Evolutionary conservation across 2,113 vertebrate species (phyloP).

Genomic region (Carassius auratus): DNA sequence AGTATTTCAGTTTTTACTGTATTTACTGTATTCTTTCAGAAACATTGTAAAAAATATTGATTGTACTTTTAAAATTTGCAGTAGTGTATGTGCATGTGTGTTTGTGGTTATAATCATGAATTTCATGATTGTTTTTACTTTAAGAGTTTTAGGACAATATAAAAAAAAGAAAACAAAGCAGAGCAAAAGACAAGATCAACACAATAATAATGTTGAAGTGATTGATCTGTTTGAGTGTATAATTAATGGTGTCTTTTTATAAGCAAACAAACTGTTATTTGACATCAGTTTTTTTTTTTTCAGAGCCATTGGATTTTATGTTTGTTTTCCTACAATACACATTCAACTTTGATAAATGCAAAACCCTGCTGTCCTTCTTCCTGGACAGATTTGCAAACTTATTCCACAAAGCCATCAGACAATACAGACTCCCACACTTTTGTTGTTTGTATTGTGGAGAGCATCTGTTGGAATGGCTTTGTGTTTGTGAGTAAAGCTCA

Average conservation of each 20-base stretch:
- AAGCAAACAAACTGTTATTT: background rate
- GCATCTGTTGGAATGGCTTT: background rate
- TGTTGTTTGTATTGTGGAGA: background rate
- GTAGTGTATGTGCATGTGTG: background rate
- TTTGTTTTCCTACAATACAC: background rate
- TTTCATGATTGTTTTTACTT: too few relatives aligned
- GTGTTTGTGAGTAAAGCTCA: conserved; percentile 3
- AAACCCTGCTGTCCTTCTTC: background rate
- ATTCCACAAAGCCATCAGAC: background rate
- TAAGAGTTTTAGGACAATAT: too few relatives aligned
- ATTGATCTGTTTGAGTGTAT: background rate
- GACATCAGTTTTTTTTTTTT: background rate
- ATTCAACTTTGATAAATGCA: background rate
- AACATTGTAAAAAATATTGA: too few relatives aligned
- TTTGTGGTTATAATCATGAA: background rate
- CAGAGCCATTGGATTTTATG: background rate
- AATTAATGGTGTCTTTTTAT: background rate
- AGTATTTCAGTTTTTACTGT: background rate
- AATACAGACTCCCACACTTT: background rate
- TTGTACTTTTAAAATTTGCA: background rate
- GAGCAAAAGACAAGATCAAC: too few relatives aligned
- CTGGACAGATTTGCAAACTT: background rate
- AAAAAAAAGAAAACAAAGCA: too few relatives aligned
- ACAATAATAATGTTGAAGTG: too few relatives aligned
- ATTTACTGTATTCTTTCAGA: background rate